Evolutionary conservation across 2,113 vertebrate species (phyloP), one percentile per base, ranked within the genome.

Genomic region (Empidonax alnorum): DNA sequence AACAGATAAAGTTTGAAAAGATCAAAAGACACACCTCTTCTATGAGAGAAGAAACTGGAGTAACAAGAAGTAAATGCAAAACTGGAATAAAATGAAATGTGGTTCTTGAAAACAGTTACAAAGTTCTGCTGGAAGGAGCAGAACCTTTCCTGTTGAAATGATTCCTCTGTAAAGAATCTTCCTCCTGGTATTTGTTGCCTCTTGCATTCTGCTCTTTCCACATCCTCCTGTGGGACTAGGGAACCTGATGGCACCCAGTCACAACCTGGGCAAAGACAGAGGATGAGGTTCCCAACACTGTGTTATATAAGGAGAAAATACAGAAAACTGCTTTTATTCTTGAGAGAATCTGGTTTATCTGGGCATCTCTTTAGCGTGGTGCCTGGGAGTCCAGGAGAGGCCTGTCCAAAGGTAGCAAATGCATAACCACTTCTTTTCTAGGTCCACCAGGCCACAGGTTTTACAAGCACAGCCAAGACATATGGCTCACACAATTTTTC

Each of bases 131-230:
- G 0, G 74, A 92, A 63, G n/a, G 11, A 94, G 41, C 11, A 47
- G 31, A 61, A 46, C 7, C 44, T 72, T 91, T 95, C 78, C 82
- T 63, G 59, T 52, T 50, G 71, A 78, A 86, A 80, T 71, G 42
- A 95, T 55, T 85, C 67, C 30, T 18, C 12, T 33, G 49, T 50
- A 24, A 94, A 89, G 63, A 83, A 94, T 87, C 87, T 78, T 86
- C 27, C 7, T 77, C 63, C 55, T 74, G 23, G 7, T 62, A 52
- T 77, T 87, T 72, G 31, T 69, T 94, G 93, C 67, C 83, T 91
- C 67, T 65, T 87, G 33, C 33, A 22, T 66, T 61, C 49, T 82
- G 44, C 33, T 85, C 63, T 58, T 47, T 63, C 41, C 50, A 84
- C 30, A 67, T 88, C 50, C 35, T 80, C 15, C 33, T 73, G 31